Base-by-base conservation (phyloP, 2,888 invertebrate genomes). In the Trachelus iudaicus region DNA sequence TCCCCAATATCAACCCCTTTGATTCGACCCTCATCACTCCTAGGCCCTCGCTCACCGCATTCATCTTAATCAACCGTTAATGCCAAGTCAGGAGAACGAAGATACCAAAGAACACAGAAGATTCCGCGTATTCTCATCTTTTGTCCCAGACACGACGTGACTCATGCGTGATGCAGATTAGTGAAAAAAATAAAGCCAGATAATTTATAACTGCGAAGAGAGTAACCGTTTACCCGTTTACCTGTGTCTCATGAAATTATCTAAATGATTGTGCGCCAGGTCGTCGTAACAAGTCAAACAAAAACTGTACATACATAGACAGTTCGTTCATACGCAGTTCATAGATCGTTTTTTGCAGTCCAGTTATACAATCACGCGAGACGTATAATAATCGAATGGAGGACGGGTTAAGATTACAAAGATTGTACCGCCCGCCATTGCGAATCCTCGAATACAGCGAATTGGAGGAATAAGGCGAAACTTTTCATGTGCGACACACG, bases 271-370 rank as follows among this genome's bases (percentile, higher is more conserved):
- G 15, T 11, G 11, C 71, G 71, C 31, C 31, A 33, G 31, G 15
- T 31, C 71, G 71, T 37, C 68, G 75, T 35, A 69, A 79, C 40
- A 69, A 40, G 35, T 75, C 40, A 37, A 76, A 35, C 69, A 33
- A 33, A 13, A 71, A 31, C 31, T 71, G 79, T 83, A 82, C 78
- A 79, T 82, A 78, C 6, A 0, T 56, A 77, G 81, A 81, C 82
- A 56, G 81, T 77, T 82, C 80, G 79, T 82, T 85, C 84, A 79
- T 83, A 83, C 79, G 81, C 79, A 85, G 83, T 82, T 83, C 77
- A 71, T 30, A 30, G 31, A 71, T 30, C 71, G 71, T 30, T 71
- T 56, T 71, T 71, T 71, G 31, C 71, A 71, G 71, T 33, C 71
- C 4, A 71, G 34, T 71, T 71, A 71, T 71, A 71, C 71, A 71